phyloP scores from a whole-genome alignment of 2,888 invertebrate genomes.

The Cancer borealis region DNA sequence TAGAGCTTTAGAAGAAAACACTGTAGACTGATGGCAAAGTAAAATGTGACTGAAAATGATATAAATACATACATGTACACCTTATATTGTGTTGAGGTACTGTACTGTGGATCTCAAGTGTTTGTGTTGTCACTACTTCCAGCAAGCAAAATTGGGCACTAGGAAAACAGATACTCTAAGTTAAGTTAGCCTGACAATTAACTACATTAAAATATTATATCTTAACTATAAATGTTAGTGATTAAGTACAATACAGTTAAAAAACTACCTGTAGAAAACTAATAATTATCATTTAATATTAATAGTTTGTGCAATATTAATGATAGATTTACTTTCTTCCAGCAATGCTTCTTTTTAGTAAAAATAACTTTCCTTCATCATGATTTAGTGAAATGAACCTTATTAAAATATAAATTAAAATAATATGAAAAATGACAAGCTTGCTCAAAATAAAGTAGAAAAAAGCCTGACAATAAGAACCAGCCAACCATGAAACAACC shows the following conservation, averaged over 20 bases:
- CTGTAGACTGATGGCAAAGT: neutral
- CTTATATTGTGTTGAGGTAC: neutral
- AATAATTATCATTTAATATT: neutral
- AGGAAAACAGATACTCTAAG: neutral
- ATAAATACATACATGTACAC: constrained; percentile 7
- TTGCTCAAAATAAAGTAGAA: constrained; percentile 25
- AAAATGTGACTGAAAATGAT: neutral
- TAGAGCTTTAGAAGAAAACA: constrained; percentile 21
- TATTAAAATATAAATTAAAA: neutral
- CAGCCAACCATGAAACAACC: neutral
- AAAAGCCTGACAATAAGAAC: constrained; percentile 17
- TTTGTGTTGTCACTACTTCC: constrained; percentile 12
- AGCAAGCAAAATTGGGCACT: constrained; percentile 35
- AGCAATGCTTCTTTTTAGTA: neutral
- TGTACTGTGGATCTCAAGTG: constrained; percentile 2
- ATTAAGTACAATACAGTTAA: constrained; percentile 20
- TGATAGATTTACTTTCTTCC: neutral
- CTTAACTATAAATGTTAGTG: neutral
- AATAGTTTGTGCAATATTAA: constrained; percentile 21
- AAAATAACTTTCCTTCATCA: neutral
- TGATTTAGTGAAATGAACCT: neutral
- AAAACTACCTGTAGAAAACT: constrained; percentile 34
- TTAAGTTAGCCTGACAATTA: neutral
- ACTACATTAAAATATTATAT: neutral
- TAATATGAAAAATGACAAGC: constrained; percentile 23